Evolutionary conservation across 2,888 invertebrate species (phyloP).

Genomic region (Tolmerus cingulatus): DNA sequence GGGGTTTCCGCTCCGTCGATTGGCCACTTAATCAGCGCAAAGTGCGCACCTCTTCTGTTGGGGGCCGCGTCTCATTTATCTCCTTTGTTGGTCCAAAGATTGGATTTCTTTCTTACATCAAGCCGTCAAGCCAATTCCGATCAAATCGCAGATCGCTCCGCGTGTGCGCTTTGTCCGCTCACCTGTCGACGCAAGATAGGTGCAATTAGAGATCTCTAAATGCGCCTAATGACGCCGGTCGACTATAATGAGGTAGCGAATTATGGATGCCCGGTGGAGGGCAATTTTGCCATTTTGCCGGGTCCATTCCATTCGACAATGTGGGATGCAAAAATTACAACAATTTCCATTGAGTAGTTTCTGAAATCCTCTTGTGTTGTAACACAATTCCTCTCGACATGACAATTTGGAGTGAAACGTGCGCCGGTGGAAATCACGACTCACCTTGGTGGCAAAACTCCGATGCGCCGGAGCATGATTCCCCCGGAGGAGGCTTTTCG

Average conservation of each 20-base stretch:
- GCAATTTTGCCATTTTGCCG: not conserved
- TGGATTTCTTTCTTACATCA: slow-evolving; percentile 4
- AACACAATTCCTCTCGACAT: slow-evolving; percentile 30
- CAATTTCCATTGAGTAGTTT: slow-evolving; percentile 21
- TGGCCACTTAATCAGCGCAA: not conserved
- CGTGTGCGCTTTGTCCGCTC: slow-evolving; percentile 8
- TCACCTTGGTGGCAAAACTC: slow-evolving; percentile 25
- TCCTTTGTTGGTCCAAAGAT: not conserved
- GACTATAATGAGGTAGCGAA: slow-evolving; percentile 23
- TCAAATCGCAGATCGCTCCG: not conserved
- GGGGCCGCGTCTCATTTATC: not conserved
- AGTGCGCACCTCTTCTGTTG: not conserved
- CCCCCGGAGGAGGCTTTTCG: slow-evolving; percentile 8
- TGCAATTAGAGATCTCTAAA: slow-evolving; percentile 32
- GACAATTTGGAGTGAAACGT: slow-evolving; percentile 42
- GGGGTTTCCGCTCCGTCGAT: slow-evolving; percentile 10
- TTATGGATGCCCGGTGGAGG: slow-evolving; percentile 22
- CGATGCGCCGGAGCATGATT: slow-evolving; percentile 18
- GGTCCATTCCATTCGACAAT: not conserved
- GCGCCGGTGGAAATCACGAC: slow-evolving; percentile 38
- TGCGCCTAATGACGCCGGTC: slow-evolving; percentile 6
- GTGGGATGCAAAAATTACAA: slow-evolving; percentile 37
- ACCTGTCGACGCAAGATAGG: slow-evolving; percentile 1
- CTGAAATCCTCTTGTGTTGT: slow-evolving; percentile 28
- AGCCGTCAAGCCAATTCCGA: slow-evolving; percentile 5